Base-by-base conservation (phyloP, 2,888 invertebrate genomes). In the Drosophila gaucha region DNA sequence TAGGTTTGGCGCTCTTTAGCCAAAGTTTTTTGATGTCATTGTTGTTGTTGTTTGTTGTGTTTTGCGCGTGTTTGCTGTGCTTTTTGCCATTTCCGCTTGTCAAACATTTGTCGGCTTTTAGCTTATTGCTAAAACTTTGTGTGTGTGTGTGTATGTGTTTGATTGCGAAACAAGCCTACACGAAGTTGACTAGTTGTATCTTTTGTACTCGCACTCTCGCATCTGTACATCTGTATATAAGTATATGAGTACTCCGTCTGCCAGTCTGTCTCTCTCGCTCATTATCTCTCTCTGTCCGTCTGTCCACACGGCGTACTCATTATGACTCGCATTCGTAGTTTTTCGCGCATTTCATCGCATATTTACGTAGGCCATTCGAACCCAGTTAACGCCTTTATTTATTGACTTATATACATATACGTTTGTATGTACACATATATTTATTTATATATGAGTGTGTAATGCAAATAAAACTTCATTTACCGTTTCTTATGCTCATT, bases 381-480 rank as follows among this genome's bases (percentile, higher is more conserved):
- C 77, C 80, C 79, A 79, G 86, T 86, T 82, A 71, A 88, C 86
- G 88, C 83, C 88, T 79, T 74, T 88, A 86, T 86, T 83, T 88
- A 88, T 84, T 86, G 86, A 86, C 78, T 79, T 87, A 76, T 55
- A 22, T n/a, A 39, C 8, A n/a, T n/a, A 22, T n/a, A 9, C 8
- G 3, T 12, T 20, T 1, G 3, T 38, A 38, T 3, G 5, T 3
- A 5, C 3, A 22, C 20, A n/a, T 8, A 33, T 33, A 33, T 33
- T 1, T 14, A 14, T 33, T 14, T 33, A 14, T 33, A 6, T 6
- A 6, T 33, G 14, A 14, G 14, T 14, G 3, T 33, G 5, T n/a
- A 62, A 69, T 58, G 62, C 55, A 80, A 68, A 80, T 64, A 79
- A 85, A 75, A 86, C 86, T 82, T 77, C 62, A 79, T 84, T 86